These are phyloP conservation scores for Monochamus alternatus DNA, from an alignment of 2,888 invertebrate genomes.

Conservation along the genomic window DNA sequence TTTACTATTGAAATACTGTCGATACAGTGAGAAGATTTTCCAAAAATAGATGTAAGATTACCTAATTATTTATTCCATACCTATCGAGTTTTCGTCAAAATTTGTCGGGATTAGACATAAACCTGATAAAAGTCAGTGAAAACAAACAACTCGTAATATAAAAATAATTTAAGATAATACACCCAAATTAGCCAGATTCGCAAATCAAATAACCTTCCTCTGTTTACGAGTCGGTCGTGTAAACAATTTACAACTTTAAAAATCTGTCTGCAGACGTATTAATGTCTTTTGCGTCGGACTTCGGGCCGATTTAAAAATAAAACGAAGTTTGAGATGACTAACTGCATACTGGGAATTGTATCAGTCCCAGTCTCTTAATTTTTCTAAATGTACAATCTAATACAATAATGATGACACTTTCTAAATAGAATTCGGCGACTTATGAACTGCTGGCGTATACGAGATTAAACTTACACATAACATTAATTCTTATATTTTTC, in stretches of 20 bases:
- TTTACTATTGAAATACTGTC: too few species aligned
- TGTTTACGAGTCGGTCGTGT: neutral
- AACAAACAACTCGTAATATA: conserved; percentile 4
- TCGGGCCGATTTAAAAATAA: conserved; percentile 1
- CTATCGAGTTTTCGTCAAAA: neutral
- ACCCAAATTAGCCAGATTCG: conserved; percentile 5
- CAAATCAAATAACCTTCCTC: conserved; percentile 5
- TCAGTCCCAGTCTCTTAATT: neutral
- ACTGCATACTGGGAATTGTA: conserved; percentile 4
- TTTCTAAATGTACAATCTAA: too few species aligned
- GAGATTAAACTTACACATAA: too few species aligned
- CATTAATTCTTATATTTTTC: too few species aligned
- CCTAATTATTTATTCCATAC: neutral
- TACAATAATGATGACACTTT: too few species aligned
- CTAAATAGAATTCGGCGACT: too few species aligned
- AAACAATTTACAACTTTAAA: conserved; percentile 13
- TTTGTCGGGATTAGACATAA: neutral
- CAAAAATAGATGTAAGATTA: too few species aligned
- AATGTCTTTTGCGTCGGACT: conserved; percentile 6
- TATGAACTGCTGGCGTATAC: too few species aligned
- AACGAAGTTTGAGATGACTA: neutral
- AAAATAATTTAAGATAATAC: conserved; percentile 9
- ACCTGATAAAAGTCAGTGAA: neutral
- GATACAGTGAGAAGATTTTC: too few species aligned
- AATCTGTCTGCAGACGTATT: conserved; percentile 1